Evolutionary conservation across 2,113 vertebrate species (phyloP).

Genomic region (Mirounga angustirostris): DNA sequence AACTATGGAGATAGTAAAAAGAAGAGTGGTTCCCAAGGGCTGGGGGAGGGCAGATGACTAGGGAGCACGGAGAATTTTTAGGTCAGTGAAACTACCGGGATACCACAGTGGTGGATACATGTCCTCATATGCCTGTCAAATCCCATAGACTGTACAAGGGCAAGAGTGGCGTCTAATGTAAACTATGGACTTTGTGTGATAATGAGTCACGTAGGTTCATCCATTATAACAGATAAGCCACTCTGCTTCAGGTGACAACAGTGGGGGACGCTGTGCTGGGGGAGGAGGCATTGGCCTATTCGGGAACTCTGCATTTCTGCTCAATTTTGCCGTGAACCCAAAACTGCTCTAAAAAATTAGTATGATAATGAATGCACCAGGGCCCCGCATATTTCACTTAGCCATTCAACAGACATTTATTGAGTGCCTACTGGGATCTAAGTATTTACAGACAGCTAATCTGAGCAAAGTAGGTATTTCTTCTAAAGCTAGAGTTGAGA

Average conservation of each 20-base stretch:
- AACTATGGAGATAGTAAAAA: background rate
- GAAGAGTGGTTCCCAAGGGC: background rate
- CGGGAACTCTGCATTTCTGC: background rate
- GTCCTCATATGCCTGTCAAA: background rate
- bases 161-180: background rate
- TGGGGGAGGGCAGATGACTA: background rate
- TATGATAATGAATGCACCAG: background rate
- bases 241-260: background rate
- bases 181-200: background rate
- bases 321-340: background rate
- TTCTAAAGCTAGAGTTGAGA: background rate
- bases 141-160: background rate
- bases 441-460: background rate
- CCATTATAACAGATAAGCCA: background rate
- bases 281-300: background rate
- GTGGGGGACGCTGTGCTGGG: accelerated
- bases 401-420: background rate
- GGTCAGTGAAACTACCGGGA: too few relatives aligned
- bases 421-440: background rate
- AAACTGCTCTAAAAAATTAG: background rate
- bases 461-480: background rate
- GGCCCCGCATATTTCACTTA: background rate
- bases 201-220: too few relatives aligned
- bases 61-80: background rate
- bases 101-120: background rate